Evolutionary conservation across 2,113 vertebrate species (phyloP).

Genomic region (Tetrao urogallus): DNA sequence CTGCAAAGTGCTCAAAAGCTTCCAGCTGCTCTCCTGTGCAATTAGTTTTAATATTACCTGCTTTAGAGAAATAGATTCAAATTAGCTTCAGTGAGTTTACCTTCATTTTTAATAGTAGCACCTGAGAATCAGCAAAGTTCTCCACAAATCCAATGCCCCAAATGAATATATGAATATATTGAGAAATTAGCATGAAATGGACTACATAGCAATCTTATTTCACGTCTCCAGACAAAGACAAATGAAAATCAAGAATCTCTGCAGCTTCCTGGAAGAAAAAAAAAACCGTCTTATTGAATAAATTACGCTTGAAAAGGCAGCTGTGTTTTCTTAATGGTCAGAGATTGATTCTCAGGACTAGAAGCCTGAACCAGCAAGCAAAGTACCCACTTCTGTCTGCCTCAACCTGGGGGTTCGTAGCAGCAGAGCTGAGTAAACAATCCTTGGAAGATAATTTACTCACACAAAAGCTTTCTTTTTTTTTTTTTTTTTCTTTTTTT

Average conservation of each 20-base stretch:
- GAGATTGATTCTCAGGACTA: conserved; percentile 45
- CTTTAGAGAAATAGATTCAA: conserved; percentile 8
- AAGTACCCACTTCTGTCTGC: conserved; percentile 30
- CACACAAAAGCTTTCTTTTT: conserved; percentile 17
- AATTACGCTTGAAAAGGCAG: conserved; percentile 54
- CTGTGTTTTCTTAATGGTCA: conserved; percentile 45
- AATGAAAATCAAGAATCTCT: conserved; percentile 64
- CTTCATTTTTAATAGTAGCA: conserved; percentile 31
- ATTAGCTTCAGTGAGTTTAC: conserved; percentile 25
- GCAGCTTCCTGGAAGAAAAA: not conserved
- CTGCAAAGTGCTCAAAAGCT: not conserved
- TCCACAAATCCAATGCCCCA: conserved; percentile 10
- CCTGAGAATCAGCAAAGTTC: not conserved
- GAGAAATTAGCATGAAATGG: conserved; percentile 39
- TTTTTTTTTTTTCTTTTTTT: not conserved
- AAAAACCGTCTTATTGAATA: conserved; percentile 42
- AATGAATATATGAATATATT: conserved; percentile 29
- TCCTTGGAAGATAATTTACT: conserved; percentile 21
- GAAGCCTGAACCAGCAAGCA: conserved; percentile 37
- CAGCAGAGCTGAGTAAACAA: conserved; percentile 44
- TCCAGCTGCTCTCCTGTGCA: not conserved
- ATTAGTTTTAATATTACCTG: conserved; percentile 22
- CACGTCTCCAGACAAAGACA: conserved; percentile 38
- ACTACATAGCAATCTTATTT: conserved; percentile 34
- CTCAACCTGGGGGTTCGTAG: conserved; percentile 5